A percentile compares a stretch with the other conserved stretches of the same genome.
Evolutionary conservation across 2,888 invertebrate genomes (phyloP).

Genomic region (Dastarcus helophoroides): DNA sequence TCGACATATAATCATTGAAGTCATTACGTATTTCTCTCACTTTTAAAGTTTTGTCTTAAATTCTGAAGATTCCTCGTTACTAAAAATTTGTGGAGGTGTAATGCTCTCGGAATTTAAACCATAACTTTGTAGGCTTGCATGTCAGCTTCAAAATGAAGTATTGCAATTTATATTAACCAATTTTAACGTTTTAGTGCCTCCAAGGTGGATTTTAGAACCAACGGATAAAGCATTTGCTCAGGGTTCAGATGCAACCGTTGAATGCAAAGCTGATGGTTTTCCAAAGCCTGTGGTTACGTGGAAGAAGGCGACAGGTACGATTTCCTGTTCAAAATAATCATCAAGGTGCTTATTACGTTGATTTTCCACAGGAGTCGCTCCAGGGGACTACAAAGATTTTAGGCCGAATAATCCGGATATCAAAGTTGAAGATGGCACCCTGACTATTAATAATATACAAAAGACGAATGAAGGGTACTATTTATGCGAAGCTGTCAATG

Average conservation of each 20-base stretch:
- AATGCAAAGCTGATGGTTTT: conserved; percentile 93
- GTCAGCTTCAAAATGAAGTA: no score
- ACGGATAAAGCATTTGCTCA: conserved; percentile 92
- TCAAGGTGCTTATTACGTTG: background rate
- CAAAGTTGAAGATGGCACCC: conserved; percentile 87
- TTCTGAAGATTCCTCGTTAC: no score
- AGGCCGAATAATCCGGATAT: conserved; percentile 84
- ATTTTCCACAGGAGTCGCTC: conserved; percentile 27
- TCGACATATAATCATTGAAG: no score
- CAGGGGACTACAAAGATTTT: conserved; percentile 87
- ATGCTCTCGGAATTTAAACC: no score
- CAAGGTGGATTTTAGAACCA: conserved; percentile 91
- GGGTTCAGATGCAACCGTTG: conserved; percentile 86
- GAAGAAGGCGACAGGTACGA: conserved; percentile 84
- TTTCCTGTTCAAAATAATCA: conserved; percentile 3
- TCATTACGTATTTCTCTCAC: no score
- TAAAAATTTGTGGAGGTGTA: no score
- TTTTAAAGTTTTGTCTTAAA: no score
- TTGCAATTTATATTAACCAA: conserved; percentile 7
- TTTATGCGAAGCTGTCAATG: conserved; percentile 91
- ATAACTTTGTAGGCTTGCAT: no score
- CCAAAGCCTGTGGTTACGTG: conserved; percentile 89
- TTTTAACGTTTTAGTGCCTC: conserved; percentile 68
- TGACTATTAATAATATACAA: conserved; percentile 80
- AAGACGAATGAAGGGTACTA: conserved; percentile 92